Evolutionary conservation across 2,113 vertebrate species (phyloP).

Genomic region (Ceyx melanurus): DNA sequence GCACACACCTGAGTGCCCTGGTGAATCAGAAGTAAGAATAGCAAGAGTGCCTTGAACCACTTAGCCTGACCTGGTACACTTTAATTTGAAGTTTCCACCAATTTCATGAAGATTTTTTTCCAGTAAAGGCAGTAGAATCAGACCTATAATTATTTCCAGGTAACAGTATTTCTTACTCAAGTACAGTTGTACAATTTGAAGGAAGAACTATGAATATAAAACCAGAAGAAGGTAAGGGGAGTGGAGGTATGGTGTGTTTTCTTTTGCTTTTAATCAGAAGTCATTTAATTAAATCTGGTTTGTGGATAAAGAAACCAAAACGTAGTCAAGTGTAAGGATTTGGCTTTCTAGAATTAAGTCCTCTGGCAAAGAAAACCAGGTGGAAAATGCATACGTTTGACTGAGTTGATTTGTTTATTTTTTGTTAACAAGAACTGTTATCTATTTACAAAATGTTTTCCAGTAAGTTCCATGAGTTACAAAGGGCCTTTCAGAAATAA

Average conservation of each 20-base stretch:
- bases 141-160: not conserved
- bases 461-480: not conserved
- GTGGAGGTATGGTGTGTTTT: not conserved
- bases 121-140: not conserved
- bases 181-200: not conserved
- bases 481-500: not conserved
- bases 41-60: not conserved
- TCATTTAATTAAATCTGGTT: not conserved
- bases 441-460: slow-evolving; percentile 1
- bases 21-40: not conserved
- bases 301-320: not conserved
- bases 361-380: slow-evolving; percentile 19
- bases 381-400: slow-evolving; percentile 6
- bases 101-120: not conserved
- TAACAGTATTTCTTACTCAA: not conserved
- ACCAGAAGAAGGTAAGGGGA: not conserved
- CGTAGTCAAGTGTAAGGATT: not conserved
- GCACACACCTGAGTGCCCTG: not conserved
- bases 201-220: not conserved
- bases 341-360: slow-evolving; percentile 16
- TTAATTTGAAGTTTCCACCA: not conserved
- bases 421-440: slow-evolving; percentile 24
- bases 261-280: slow-evolving; percentile 16
- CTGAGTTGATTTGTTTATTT: slow-evolving; percentile 2
- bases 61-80: not conserved